Base-by-base conservation (phyloP, 2,113 vertebrate species). In the Atlantisia rogersi region DNA sequence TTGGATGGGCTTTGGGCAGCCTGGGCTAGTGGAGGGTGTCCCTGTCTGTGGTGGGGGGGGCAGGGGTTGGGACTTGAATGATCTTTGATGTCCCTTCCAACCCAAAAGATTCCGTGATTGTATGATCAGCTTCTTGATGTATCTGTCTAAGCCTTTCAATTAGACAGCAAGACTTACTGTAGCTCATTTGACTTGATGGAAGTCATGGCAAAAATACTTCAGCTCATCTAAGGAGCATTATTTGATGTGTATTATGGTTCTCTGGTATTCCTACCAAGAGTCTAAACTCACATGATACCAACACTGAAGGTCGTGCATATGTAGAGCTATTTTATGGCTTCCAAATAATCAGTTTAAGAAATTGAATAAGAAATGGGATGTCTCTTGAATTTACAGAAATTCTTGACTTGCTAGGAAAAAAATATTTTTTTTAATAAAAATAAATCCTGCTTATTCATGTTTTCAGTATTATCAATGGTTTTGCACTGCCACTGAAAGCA, bases 401-500 rank as follows among this genome's bases (percentile, higher is more conserved):
- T 93, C n/a, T 93, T 90, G 31, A 62, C 50, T 95, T 93, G 44
- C 18, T 71, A 31, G 65, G 65, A 93, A 90, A 76, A 73, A 82
- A 60, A 32, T 35, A 8, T 56, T 39, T 94, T 94, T 94, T 92
- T 74, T 58, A 93, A 84, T 76, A 75, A 94, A 96, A 96, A 82
- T 95, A 74, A 97, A 95, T 92, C 94, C 85, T 94, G 79, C 90
- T 96, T 97, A 95, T 96, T 97, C 79, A 76, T 95, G 64, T 98
- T 97, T 95, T 73, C 98, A 99, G 99, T 98, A 99, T 99, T 98
- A 99, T 99, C 98, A 99, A 99, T 91, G 99, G 99, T 85, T 99
- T 99, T 97, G 99, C 99, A 63, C 98, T 99, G 98, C 99, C 99
- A 78, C 98, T 99, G 98, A 99, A 99, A 98, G 98, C 99, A 28